A percentile compares a stretch with the other conserved stretches of the same genome.
Evolutionary conservation across 2,888 invertebrate genomes (phyloP).

Genomic region (Chymomyza caudatula): DNA sequence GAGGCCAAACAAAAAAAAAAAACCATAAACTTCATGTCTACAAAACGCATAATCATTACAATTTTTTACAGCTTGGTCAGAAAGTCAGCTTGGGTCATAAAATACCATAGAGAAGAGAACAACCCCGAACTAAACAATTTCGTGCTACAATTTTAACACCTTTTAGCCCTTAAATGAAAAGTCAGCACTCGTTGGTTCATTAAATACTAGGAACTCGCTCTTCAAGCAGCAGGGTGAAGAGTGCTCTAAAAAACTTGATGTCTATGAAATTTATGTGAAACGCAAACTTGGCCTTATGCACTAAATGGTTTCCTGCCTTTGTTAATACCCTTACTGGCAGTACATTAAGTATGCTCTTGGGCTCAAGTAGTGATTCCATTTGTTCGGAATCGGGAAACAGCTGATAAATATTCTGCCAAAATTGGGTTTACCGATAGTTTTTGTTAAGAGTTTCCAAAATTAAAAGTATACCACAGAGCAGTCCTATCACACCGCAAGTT

Average conservation of each 20-base stretch:
- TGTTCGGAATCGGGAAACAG: too few species aligned
- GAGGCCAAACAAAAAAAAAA: slow-evolving; percentile 7
- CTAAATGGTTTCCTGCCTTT: neutral
- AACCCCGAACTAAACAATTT: slow-evolving; percentile 51
- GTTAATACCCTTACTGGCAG: neutral
- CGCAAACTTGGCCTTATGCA: slow-evolving; percentile 15
- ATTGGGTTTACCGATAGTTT: too few species aligned
- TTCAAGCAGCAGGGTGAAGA: slow-evolving; percentile 17
- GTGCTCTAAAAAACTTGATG: neutral
- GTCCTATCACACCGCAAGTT: too few species aligned
- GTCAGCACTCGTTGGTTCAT: slow-evolving; percentile 48
- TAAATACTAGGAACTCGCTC: slow-evolving; percentile 39
- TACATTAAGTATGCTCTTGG: neutral
- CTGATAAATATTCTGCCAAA: too few species aligned
- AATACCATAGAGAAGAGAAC: slow-evolving; percentile 7
- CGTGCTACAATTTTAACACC: slow-evolving; percentile 69
- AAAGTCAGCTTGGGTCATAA: slow-evolving; percentile 9
- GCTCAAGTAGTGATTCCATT: too few species aligned
- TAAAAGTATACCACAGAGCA: too few species aligned
- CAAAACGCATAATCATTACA: slow-evolving; percentile 34
- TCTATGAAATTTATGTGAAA: slow-evolving; percentile 32
- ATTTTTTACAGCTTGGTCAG: neutral
- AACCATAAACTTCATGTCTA: slow-evolving; percentile 62
- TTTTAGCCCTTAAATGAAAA: slow-evolving; percentile 41
- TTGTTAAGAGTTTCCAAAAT: too few species aligned